phyloP scores from a whole-genome alignment of 2,113 vertebrate genomes.

The Pipra filicauda region DNA sequence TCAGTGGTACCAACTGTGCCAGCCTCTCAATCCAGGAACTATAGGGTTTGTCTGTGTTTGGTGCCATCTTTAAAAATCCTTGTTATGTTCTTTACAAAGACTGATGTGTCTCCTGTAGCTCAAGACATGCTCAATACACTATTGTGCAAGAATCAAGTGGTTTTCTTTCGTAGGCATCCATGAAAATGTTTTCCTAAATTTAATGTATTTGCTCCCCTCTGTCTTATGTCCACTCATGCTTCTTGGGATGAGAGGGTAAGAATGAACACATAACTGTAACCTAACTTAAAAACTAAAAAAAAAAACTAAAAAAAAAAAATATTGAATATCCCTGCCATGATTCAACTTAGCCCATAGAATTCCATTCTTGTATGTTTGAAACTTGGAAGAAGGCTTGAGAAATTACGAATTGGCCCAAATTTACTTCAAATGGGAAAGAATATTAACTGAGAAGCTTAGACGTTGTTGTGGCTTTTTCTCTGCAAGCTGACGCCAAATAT shows the following conservation, averaged over 20 bases:
- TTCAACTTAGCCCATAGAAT: neutral
- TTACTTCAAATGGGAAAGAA: neutral
- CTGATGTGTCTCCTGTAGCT: neutral
- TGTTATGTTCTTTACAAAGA: neutral
- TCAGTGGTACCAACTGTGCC: neutral
- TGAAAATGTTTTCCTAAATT: neutral
- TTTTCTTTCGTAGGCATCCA: fast-evolving
- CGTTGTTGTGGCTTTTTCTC: neutral
- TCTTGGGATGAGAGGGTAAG: neutral
- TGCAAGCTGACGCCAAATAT: neutral
- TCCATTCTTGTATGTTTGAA: neutral
- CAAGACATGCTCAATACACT: neutral
- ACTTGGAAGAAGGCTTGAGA: neutral
- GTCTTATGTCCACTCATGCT: neutral
- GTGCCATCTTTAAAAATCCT: conserved; percentile 4
- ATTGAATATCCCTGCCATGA: neutral
- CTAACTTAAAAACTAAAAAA: neutral
- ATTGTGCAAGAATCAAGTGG: neutral
- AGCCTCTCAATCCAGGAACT: neutral
- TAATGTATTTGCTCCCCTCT: neutral
- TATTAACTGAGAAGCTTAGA: neutral
- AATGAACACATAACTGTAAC: neutral
- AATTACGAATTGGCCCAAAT: neutral
- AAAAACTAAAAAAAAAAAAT: neutral
- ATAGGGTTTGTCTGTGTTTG: neutral